phyloP scores from a whole-genome alignment of 2,888 invertebrate species.

The Malthinus seriepunctatus region DNA sequence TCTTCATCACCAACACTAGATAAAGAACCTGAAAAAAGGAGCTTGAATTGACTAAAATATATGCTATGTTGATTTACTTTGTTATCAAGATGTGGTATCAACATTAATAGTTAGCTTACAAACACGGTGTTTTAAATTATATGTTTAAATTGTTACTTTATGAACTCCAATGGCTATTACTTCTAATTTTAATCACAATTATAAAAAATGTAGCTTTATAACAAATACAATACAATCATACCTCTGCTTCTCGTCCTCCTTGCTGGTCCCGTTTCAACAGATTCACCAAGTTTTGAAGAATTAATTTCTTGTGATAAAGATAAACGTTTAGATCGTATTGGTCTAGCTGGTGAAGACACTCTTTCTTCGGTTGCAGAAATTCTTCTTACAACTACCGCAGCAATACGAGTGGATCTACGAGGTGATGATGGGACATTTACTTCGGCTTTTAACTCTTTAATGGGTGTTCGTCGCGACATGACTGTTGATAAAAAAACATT shows the following conservation, averaged over 20 bases:
- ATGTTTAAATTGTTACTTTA: no score
- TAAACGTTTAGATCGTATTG: conserved; percentile 19
- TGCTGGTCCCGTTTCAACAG: not conserved
- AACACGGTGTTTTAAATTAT: no score
- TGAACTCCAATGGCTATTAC: no score
- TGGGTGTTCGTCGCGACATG: conserved; percentile 14
- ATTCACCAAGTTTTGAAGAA: not conserved
- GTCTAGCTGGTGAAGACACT: conserved; percentile 14
- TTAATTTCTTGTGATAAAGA: conserved; percentile 29
- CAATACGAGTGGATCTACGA: conserved; percentile 20
- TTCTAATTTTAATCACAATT: no score
- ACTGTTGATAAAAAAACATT: not conserved
- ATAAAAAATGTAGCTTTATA: no score
- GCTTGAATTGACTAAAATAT: no score
- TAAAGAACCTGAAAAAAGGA: not conserved
- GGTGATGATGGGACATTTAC: not conserved
- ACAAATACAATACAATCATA: not conserved
- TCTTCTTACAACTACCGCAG: conserved; percentile 16
- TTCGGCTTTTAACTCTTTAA: conserved; percentile 13
- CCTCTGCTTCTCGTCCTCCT: conserved; percentile 7
- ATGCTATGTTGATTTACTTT: no score
- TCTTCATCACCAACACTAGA: conserved; percentile 8
- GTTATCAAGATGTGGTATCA: no score
- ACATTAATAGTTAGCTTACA: no score
- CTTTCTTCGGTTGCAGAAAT: conserved; percentile 23